phyloP scores from a whole-genome alignment of 2,888 invertebrate species.

The Lutraria lutraria region DNA sequence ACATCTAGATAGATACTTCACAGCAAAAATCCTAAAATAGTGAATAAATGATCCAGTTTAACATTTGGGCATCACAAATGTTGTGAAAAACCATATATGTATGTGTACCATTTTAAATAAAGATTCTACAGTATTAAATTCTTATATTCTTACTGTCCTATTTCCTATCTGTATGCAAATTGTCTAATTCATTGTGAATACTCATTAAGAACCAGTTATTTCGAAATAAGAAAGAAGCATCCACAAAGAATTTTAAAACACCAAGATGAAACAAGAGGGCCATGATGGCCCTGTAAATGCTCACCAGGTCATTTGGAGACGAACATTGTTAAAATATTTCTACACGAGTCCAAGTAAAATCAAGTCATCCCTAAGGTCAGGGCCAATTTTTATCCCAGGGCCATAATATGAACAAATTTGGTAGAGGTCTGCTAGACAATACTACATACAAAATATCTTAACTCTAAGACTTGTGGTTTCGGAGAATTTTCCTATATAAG shows the following conservation, averaged over 20 bases:
- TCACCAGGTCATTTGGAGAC: too few species aligned
- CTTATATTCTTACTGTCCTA: neutral
- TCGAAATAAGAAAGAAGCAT: too few species aligned
- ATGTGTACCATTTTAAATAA: neutral
- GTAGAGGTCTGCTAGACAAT: too few species aligned
- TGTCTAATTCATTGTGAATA: neutral
- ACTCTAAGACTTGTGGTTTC: too few species aligned
- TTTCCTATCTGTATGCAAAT: neutral
- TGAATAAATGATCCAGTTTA: neutral
- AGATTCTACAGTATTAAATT: neutral
- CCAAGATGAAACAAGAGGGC: neutral
- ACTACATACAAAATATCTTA: too few species aligned
- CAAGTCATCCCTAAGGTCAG: too few species aligned
- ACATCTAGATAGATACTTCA: slow-evolving; percentile 76
- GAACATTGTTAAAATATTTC: too few species aligned
- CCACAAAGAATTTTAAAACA: neutral
- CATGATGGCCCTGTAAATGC: too few species aligned
- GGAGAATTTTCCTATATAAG: too few species aligned
- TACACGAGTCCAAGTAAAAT: too few species aligned
- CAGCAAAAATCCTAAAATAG: slow-evolving; percentile 75
- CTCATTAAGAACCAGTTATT: neutral
- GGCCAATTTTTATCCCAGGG: too few species aligned
- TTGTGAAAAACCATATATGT: neutral
- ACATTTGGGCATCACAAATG: neutral
- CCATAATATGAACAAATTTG: too few species aligned